phyloP scores from a whole-genome alignment of 2,113 vertebrate species.

The Gymnobelideus leadbeateri region DNA sequence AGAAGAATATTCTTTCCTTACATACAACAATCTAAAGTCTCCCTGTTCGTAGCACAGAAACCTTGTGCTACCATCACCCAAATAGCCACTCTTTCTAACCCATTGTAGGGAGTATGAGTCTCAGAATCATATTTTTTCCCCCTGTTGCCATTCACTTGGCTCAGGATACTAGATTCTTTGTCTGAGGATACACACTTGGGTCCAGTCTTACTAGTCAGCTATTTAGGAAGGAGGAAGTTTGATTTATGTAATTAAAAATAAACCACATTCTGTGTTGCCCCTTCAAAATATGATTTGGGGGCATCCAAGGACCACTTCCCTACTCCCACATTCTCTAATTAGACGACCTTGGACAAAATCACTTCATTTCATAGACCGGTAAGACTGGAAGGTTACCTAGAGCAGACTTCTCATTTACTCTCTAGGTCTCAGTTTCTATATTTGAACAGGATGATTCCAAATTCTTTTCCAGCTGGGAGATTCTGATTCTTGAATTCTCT shows the following conservation, averaged over 20 bases:
- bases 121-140: neutral
- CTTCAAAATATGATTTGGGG: neutral
- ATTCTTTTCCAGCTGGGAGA: neutral
- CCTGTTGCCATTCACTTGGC: neutral
- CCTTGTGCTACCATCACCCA: neutral
- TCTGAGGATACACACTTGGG: no score
- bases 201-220: neutral
- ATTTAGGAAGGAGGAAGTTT: neutral
- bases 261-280: neutral
- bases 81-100: neutral
- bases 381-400: neutral
- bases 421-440: neutral
- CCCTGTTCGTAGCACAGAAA: neutral
- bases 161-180: neutral
- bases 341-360: neutral
- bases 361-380: neutral
- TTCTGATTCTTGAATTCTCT: neutral
- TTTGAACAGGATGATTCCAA: neutral
- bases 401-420: no score
- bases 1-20: neutral
- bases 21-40: neutral
- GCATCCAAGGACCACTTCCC: neutral
- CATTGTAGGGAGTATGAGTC: neutral
- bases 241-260: neutral
- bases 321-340: neutral